Conservation (phyloP, 2,797 vertebrate genomes). For the Gallinago nigripennis region DNA sequence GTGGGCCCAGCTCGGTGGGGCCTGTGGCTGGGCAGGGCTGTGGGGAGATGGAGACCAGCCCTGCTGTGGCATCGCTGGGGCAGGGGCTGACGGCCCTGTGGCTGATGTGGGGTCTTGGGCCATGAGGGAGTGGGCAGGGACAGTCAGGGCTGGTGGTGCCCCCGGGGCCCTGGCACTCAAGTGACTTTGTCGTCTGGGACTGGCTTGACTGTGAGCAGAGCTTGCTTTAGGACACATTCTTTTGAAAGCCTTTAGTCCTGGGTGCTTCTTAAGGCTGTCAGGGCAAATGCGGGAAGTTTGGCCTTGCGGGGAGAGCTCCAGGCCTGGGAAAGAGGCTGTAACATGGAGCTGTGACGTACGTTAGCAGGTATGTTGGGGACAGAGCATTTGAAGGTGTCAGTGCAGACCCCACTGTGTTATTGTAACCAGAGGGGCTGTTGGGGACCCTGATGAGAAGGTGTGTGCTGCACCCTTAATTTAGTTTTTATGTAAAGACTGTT, state of each 20-base stretch:
- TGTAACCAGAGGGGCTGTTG: neutral
- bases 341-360: accelerated
- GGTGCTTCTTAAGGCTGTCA: neutral
- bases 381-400: accelerated
- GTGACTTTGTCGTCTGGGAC: neutral
- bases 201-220: neutral
- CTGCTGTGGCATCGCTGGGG: accelerated
- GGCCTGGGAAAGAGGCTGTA: neutral
- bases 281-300: neutral
- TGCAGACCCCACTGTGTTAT: neutral
- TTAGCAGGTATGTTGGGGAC: accelerated
- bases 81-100: neutral
- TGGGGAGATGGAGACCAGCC: neutral
- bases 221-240: neutral
- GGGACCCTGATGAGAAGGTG: neutral
- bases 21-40: neutral
- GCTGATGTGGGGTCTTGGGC: accelerated
- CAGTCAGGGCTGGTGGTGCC: neutral
- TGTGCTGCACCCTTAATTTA: neutral
- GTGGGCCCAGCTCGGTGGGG: accelerated
- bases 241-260: neutral
- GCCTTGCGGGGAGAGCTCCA: neutral
- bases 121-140: accelerated
- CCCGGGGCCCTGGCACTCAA: accelerated
- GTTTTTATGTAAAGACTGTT: neutral